Percentiles rank a stretch among this genome's conserved stretches.
These are phyloP conservation scores for Triplophysa yarkandensis DNA, from an alignment of 2,797 vertebrate genomes.

Conservation along the genomic window DNA sequence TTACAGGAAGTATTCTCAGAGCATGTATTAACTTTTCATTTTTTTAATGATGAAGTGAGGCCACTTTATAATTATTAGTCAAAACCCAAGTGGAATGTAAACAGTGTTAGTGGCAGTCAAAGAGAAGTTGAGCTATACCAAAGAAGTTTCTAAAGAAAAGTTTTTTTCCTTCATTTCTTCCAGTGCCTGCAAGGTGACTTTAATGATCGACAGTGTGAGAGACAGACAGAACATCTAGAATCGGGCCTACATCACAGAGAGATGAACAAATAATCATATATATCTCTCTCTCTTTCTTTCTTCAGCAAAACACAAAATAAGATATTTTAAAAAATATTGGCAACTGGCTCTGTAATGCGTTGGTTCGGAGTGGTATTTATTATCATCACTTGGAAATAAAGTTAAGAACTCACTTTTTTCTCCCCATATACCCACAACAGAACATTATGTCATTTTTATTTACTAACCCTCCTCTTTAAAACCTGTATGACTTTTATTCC, in stretches of 20 bases:
- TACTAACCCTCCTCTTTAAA: too few relatives aligned
- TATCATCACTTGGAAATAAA: too few relatives aligned
- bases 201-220: constrained; percentile 76
- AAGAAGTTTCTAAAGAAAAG: constrained; percentile 75
- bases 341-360: too few relatives aligned
- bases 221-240: constrained; percentile 69
- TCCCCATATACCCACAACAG: too few relatives aligned
- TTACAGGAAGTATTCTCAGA: background rate
- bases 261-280: constrained; percentile 67
- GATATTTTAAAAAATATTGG: too few relatives aligned
- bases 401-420: too few relatives aligned
- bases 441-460: too few relatives aligned
- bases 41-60: constrained; percentile 22
- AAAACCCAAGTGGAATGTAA: constrained; percentile 1
- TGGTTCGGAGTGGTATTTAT: too few relatives aligned
- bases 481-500: too few relatives aligned
- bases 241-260: constrained; percentile 74
- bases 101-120: constrained; percentile 42
- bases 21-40: constrained; percentile 3
- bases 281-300: constrained; percentile 64
- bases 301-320: too few relatives aligned
- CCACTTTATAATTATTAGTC: constrained; percentile 17
- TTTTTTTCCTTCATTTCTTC: constrained; percentile 73
- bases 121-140: constrained; percentile 56
- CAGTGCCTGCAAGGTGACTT: constrained; percentile 79